phyloP scores from a whole-genome alignment of 2,888 invertebrate species.

The Eilema sororculum region DNA sequence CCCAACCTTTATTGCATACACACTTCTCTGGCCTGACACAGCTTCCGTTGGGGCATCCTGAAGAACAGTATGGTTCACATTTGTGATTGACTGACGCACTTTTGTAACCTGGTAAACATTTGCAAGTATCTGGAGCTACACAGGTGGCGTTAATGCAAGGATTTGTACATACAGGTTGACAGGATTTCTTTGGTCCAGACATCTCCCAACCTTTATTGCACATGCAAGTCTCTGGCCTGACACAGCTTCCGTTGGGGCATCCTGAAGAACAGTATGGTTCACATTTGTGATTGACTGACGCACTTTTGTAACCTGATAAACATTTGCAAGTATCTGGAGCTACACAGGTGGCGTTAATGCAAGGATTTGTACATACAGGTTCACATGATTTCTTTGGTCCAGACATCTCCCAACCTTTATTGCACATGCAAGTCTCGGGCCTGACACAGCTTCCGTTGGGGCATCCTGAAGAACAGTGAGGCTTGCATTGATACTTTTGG shows the following conservation, averaged over 20 bases:
- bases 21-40: conserved; percentile 32
- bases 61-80: conserved; percentile 29
- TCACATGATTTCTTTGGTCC: conserved; percentile 16
- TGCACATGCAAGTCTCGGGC: conserved; percentile 34
- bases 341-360: conserved; percentile 20
- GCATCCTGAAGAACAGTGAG: conserved; percentile 30
- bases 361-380: conserved; percentile 28
- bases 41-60: conserved; percentile 21
- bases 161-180: conserved; percentile 25
- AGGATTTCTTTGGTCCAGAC: neutral
- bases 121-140: conserved; percentile 16
- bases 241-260: conserved; percentile 26
- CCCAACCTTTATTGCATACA: conserved; percentile 26
- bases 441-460: conserved; percentile 28
- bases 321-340: conserved; percentile 33
- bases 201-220: conserved; percentile 28
- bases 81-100: neutral
- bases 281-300: conserved; percentile 8
- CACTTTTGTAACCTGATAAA: conserved; percentile 9
- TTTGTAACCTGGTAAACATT: conserved; percentile 10
- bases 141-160: conserved; percentile 23
- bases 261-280: conserved; percentile 24
- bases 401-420: conserved; percentile 24
- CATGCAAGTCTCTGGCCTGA: conserved; percentile 26
- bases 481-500: conserved; percentile 16